Percentiles rank a stretch among this genome's conserved stretches.
Evolutionary conservation across 2,888 invertebrate genomes (phyloP).

Genomic region (Stenichneumon culpator): DNA sequence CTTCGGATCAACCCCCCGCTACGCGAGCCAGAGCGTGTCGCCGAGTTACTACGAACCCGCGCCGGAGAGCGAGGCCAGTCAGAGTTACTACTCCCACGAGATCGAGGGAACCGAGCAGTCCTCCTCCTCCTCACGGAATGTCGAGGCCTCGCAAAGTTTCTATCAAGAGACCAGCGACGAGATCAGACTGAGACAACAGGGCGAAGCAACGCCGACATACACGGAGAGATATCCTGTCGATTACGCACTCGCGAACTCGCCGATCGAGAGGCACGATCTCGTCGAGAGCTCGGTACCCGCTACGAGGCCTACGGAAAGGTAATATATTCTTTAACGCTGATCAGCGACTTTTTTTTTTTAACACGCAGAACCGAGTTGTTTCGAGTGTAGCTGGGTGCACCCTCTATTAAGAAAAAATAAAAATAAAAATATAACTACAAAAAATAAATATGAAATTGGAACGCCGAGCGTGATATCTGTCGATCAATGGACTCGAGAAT

Average conservation of each 20-base stretch:
- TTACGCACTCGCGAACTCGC: constrained; percentile 80
- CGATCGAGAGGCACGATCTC: constrained; percentile 83
- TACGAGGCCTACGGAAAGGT: constrained; percentile 82
- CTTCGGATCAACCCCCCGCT: constrained; percentile 80
- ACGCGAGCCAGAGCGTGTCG: constrained; percentile 78
- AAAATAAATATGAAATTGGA: constrained; percentile 65
- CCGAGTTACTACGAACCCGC: constrained; percentile 81
- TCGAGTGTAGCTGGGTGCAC: constrained; percentile 28
- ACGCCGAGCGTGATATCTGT: constrained; percentile 66
- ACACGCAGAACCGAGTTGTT: background rate
- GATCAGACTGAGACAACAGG: constrained; percentile 75
- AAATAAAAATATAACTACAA: background rate
- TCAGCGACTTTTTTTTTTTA: constrained; percentile 39
- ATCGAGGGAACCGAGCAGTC: constrained; percentile 77
- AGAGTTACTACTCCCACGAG: constrained; percentile 80
- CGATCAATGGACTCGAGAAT: constrained; percentile 70
- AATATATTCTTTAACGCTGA: constrained; percentile 72
- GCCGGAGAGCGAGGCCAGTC: constrained; percentile 82
- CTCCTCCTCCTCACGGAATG: constrained; percentile 78
- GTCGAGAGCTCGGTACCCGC: constrained; percentile 83
- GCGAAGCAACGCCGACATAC: constrained; percentile 82
- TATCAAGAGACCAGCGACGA: constrained; percentile 79
- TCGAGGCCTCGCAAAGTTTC: constrained; percentile 82
- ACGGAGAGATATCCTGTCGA: constrained; percentile 81
- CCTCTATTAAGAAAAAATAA: constrained; percentile 10